These are phyloP conservation scores for Brenthis ino DNA, from an alignment of 2,888 invertebrate genomes.

Conservation along the genomic window DNA sequence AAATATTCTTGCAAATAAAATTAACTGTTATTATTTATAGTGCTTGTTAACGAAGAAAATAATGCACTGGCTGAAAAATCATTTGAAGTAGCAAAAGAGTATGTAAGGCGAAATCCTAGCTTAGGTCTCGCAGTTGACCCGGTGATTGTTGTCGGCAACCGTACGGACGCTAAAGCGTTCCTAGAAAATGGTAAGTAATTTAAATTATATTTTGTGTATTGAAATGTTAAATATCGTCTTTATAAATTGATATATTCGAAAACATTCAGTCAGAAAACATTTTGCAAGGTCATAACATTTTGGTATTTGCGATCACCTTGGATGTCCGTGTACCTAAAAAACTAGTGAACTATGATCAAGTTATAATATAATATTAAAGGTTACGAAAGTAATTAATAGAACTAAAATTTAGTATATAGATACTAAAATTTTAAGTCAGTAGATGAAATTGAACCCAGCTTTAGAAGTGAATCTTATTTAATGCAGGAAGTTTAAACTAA, in stretches of 20 bases:
- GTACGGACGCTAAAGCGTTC: slow-evolving; percentile 87
- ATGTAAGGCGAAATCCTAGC: slow-evolving; percentile 86
- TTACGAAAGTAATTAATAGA: not conserved
- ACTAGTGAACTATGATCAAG: not conserved
- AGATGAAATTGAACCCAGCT: too few relatives aligned
- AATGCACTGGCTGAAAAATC: slow-evolving; percentile 87
- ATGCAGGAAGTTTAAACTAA: too few relatives aligned
- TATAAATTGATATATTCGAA: slow-evolving; percentile 3
- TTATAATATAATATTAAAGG: not conserved
- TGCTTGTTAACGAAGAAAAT: slow-evolving; percentile 88
- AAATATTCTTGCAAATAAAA: too few relatives aligned
- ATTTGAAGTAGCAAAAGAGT: slow-evolving; percentile 87
- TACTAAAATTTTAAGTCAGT: too few relatives aligned
- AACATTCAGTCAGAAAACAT: not conserved
- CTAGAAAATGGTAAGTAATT: slow-evolving; percentile 85
- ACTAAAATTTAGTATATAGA: not conserved
- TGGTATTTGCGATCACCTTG: slow-evolving; percentile 17
- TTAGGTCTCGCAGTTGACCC: slow-evolving; percentile 85
- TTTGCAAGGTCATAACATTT: slow-evolving; percentile 17
- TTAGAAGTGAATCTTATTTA: too few relatives aligned
- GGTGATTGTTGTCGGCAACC: slow-evolving; percentile 85
- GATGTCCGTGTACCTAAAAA: not conserved
- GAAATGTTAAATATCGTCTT: not conserved
- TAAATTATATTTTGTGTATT: not conserved
- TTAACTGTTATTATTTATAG: slow-evolving; percentile 62